Conservation (phyloP, 2,113 vertebrate genomes). For the Cynopterus brachyotis region DNA sequence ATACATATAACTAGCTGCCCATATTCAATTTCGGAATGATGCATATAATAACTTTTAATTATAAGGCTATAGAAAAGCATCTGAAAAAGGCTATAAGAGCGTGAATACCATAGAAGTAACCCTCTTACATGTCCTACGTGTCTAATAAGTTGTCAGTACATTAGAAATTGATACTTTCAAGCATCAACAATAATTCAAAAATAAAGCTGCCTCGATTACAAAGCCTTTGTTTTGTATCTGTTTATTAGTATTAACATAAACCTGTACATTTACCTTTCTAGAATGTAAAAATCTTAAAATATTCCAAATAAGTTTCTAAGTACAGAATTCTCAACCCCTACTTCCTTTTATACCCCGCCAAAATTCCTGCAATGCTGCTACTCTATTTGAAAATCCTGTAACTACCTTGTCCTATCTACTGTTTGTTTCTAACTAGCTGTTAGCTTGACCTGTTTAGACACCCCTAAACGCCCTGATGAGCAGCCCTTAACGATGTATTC, state of each 20-base stretch:
- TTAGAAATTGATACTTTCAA: not conserved
- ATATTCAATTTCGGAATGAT: constrained; percentile 37
- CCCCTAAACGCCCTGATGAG: not conserved
- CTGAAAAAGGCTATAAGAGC: not conserved
- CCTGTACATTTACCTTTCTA: not conserved
- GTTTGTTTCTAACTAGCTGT: not conserved
- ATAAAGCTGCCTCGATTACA: not conserved
- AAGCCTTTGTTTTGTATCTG: not conserved
- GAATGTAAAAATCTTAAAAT: constrained; percentile 43
- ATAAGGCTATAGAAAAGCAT: not conserved
- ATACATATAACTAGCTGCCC: constrained; percentile 2
- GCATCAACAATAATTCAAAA: too few species aligned
- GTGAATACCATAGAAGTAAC: not conserved
- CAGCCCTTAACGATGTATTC: not conserved
- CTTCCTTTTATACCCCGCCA: not conserved
- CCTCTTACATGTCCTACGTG: not conserved
- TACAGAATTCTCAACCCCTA: not conserved
- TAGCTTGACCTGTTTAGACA: not conserved
- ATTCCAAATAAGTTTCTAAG: not conserved
- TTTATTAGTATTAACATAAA: constrained; percentile 17
- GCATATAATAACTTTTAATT: not conserved
- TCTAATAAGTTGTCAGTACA: not conserved
- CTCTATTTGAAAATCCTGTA: not conserved
- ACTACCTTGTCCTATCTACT: not conserved
- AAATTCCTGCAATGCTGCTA: not conserved